Evolutionary conservation across 2,113 vertebrate species (phyloP).

Genomic region (Camelus bactrianus): DNA sequence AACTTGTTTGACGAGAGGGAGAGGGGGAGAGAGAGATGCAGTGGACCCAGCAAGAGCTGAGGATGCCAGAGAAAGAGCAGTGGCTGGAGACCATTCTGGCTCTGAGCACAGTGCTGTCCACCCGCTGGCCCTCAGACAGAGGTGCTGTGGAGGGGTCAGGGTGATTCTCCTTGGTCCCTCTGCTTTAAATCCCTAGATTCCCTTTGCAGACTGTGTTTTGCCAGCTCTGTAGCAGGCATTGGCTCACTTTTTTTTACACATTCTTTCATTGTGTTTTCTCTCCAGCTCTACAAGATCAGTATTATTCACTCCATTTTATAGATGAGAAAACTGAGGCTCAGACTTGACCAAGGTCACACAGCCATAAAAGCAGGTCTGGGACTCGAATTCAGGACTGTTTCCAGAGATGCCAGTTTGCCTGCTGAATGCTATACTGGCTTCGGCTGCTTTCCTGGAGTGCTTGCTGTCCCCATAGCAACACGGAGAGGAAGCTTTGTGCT

Average conservation of each 20-base stretch:
- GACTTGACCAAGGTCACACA: not conserved
- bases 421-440: not conserved
- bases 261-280: not conserved
- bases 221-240: not conserved
- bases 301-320: slow-evolving; percentile 26
- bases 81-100: slow-evolving; percentile 10
- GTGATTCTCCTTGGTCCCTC: not conserved
- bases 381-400: slow-evolving; percentile 33
- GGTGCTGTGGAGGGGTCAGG: not conserved
- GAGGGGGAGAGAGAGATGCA: not conserved
- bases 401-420: slow-evolving; percentile 39
- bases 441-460: slow-evolving; percentile 55
- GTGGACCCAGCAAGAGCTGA: slow-evolving; percentile 11
- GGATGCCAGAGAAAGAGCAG: not conserved
- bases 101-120: not conserved
- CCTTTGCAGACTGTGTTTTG: not conserved
- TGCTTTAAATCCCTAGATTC: not conserved
- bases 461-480: slow-evolving; percentile 67
- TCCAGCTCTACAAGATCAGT: not conserved
- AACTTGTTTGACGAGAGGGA: slow-evolving; percentile 70
- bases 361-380: slow-evolving; percentile 15
- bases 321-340: slow-evolving; percentile 65
- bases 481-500: slow-evolving; percentile 49
- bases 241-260: not conserved
- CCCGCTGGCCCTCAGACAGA: not conserved